A percentile compares a stretch with the other conserved stretches of the same genome.
These are phyloP conservation scores for Habrosyne pyritoides DNA, from an alignment of 2,888 invertebrate species.

Conservation along the genomic window DNA sequence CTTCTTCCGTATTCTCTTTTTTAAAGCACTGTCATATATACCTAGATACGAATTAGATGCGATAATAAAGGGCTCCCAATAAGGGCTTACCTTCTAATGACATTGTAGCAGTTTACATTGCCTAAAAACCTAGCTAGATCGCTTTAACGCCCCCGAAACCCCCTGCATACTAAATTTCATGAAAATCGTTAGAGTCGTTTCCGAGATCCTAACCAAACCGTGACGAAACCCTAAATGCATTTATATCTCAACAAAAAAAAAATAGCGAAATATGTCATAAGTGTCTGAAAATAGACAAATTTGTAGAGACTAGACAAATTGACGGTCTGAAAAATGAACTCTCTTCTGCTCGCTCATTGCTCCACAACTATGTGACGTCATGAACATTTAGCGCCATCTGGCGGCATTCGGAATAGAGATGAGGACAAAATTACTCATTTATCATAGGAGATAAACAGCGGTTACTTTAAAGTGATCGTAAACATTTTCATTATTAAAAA, in stretches of 20 bases:
- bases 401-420: conserved; percentile 1
- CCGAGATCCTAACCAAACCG: too few relatives aligned
- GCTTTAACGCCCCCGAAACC: too few relatives aligned
- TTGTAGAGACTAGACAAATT: conserved; percentile 31
- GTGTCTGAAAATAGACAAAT: conserved; percentile 28
- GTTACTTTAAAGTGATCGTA: neutral
- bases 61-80: too few relatives aligned
- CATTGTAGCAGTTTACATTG: too few relatives aligned
- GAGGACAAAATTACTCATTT: neutral
- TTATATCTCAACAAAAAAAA: conserved; percentile 8
- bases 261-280: conserved; percentile 14
- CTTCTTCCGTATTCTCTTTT: too few relatives aligned
- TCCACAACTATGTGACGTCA: conserved; percentile 3
- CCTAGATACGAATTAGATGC: too few relatives aligned
- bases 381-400: neutral
- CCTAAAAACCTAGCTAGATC: too few relatives aligned
- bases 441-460: neutral
- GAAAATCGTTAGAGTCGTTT: too few relatives aligned
- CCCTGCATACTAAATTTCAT: too few relatives aligned
- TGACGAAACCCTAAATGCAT: neutral
- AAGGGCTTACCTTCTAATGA: too few relatives aligned
- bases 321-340: conserved; percentile 29
- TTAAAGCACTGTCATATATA: too few relatives aligned
- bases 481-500: neutral
- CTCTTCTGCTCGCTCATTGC: neutral